phyloP scores from a whole-genome alignment of 2,888 invertebrate species.

The Meteorus colon region DNA sequence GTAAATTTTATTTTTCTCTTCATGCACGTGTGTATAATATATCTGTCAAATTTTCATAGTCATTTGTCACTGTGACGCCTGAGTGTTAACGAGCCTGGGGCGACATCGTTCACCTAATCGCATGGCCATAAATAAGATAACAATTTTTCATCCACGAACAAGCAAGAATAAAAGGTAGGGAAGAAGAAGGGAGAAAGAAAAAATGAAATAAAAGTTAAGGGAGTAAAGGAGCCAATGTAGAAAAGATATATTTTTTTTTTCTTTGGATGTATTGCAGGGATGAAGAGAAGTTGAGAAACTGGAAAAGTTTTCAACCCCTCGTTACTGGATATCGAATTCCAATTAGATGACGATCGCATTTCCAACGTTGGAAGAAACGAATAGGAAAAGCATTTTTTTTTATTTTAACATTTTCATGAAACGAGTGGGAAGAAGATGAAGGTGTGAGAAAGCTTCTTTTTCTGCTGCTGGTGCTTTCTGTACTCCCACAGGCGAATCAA shows the following conservation, averaged over 20 bases:
- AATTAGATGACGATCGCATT: slow-evolving; percentile 72
- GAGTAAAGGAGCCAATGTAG: slow-evolving; percentile 51
- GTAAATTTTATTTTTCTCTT: not conserved
- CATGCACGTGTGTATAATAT: not conserved
- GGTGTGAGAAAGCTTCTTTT: slow-evolving; percentile 30
- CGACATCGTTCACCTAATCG: slow-evolving; percentile 59
- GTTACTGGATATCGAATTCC: slow-evolving; percentile 71
- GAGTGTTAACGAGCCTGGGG: slow-evolving; percentile 54
- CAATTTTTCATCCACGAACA: slow-evolving; percentile 66
- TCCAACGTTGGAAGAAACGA: slow-evolving; percentile 54
- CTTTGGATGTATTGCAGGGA: slow-evolving; percentile 28
- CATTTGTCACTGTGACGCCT: slow-evolving; percentile 63
- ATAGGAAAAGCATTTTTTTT: slow-evolving; percentile 55
- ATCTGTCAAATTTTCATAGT: slow-evolving; percentile 22
- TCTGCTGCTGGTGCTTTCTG: slow-evolving; percentile 42
- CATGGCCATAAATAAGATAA: slow-evolving; percentile 70
- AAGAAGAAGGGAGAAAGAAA: slow-evolving; percentile 37
- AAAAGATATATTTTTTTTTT: slow-evolving; percentile 17
- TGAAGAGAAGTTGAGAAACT: slow-evolving; percentile 53
- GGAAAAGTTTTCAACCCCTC: slow-evolving; percentile 70
- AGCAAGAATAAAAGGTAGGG: slow-evolving; percentile 40
- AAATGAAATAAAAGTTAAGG: slow-evolving; percentile 44
- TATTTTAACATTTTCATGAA: slow-evolving; percentile 50
- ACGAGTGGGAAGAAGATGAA: slow-evolving; percentile 47
- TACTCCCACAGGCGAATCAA: slow-evolving; percentile 64